A percentile compares a stretch with the other conserved stretches of the same genome.
Evolutionary conservation across 1,140 invertebrate species (phyloP).

Genomic region (Hyles vespertilio): DNA sequence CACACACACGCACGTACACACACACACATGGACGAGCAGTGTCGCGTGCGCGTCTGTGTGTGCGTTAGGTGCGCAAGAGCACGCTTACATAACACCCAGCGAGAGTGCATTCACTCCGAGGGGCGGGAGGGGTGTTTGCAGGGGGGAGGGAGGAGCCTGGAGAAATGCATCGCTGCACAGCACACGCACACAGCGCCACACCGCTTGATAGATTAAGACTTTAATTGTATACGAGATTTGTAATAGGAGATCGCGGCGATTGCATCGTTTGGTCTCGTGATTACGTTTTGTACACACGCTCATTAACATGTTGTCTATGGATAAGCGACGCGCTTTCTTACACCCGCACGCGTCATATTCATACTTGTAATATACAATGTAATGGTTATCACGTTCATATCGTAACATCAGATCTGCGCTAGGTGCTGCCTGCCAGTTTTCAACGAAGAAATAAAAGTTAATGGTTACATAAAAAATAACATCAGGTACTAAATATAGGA

Average conservation of each 20-base stretch:
- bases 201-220: slow-evolving; percentile 26
- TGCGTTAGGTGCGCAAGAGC: slow-evolving; percentile 29
- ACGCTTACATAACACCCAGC: slow-evolving; percentile 52
- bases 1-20: slow-evolving; percentile 19
- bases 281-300: slow-evolving; percentile 7
- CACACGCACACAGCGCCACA: slow-evolving; percentile 23
- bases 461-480: too few relatives aligned
- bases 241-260: background rate
- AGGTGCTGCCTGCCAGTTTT: too few relatives aligned
- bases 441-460: too few relatives aligned
- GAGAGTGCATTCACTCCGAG: slow-evolving; percentile 64
- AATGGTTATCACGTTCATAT: too few relatives aligned
- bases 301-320: slow-evolving; percentile 6
- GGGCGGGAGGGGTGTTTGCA: slow-evolving; percentile 10
- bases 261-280: too few relatives aligned
- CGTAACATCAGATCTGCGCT: too few relatives aligned
- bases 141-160: slow-evolving; percentile 11
- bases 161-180: slow-evolving; percentile 51
- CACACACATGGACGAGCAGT: slow-evolving; percentile 18
- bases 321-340: too few relatives aligned
- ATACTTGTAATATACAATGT: too few relatives aligned
- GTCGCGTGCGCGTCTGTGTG: slow-evolving; percentile 11
- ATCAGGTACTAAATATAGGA: too few relatives aligned
- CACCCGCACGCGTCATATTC: too few relatives aligned
- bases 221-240: slow-evolving; percentile 11